Evolutionary conservation across 2,888 invertebrate species (phyloP), one percentile per base, ranked within the genome.

Genomic region (Chrysotoxum bicinctum): DNA sequence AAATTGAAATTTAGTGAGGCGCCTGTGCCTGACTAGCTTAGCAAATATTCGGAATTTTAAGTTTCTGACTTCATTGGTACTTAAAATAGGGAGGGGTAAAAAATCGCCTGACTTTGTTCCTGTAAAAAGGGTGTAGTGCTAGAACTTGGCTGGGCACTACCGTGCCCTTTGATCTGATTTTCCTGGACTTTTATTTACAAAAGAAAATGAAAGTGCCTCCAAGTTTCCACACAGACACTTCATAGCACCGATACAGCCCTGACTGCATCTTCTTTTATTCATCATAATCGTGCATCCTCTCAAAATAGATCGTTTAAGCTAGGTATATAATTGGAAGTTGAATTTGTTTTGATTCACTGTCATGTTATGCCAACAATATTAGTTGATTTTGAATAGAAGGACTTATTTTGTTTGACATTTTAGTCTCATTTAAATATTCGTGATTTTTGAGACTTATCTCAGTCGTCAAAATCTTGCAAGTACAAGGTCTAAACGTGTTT

Each of bases 391-490:
- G 19, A 35, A 37, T 58, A 6, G 72, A 58, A 50, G 58, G 54
- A 73, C 30, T 70, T 52, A 37, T 19, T 21, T 16, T 58, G 23
- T 43, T 9, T 79, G 74, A 60, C 79, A 73, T 62, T 79, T 79
- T 66, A 5, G 2, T 52, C 32, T 60, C 21, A 73, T 79, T 79
- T 52, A 60, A 58, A 79, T 73, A 68, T 58, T 78, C 72, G 56
- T 70, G 70, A 58, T 76, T 30, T 50, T 23, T 19, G 0, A 40
- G n/a, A 7, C 62, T 54, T 37, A 72, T 64, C 56, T 64, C 1
- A 19, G 2, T 7, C 14, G 37, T 37, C 23, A n/a, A 45, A 62
- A 21, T 40, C 40, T 12, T 23, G 40, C 4, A 40, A 45, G 40
- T 45, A 45, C 54, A 54, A 54, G 70, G n/a, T 45, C 16, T 26